Evolutionary conservation across 2,113 vertebrate genomes (phyloP).

Genomic region (Anoura caudifer): DNA sequence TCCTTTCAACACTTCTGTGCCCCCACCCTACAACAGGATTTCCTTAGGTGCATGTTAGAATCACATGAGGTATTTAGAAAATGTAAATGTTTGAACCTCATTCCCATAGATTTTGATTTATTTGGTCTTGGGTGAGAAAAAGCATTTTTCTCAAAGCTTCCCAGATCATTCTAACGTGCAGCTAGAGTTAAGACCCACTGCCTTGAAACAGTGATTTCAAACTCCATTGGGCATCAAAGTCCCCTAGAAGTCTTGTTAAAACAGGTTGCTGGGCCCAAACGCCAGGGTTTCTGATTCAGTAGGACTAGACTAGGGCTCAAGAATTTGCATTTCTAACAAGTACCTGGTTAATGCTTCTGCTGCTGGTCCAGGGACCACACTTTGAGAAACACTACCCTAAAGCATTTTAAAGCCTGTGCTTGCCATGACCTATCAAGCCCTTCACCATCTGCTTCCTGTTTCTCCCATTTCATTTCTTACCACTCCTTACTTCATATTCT

Average conservation of each 20-base stretch:
- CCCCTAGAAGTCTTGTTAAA: not conserved
- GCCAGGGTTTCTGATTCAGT: conserved; percentile 3
- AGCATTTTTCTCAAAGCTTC: not conserved
- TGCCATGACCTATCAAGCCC: not conserved
- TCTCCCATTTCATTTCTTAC: not conserved
- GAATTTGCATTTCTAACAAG: not conserved
- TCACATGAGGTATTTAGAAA: not conserved
- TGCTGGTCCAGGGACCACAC: not conserved
- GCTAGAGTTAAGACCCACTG: not conserved
- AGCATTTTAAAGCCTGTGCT: not conserved
- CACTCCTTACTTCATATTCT: not conserved
- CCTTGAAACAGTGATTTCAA: not conserved
- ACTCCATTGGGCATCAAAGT: not conserved
- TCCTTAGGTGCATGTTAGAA: not conserved
- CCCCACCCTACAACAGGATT: not conserved
- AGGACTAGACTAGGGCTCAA: not conserved
- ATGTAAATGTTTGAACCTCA: not conserved
- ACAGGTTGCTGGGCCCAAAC: not conserved
- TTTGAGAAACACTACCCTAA: not conserved
- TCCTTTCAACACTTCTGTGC: not conserved
- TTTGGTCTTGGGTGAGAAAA: not conserved
- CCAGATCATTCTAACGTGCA: not conserved
- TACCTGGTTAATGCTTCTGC: not conserved
- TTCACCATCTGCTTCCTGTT: not conserved
- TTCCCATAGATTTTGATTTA: not conserved